A percentile compares a stretch with the other conserved stretches of the same genome.
Conservation (phyloP, 2,113 vertebrate genomes). For the Phoenicopterus ruber region DNA sequence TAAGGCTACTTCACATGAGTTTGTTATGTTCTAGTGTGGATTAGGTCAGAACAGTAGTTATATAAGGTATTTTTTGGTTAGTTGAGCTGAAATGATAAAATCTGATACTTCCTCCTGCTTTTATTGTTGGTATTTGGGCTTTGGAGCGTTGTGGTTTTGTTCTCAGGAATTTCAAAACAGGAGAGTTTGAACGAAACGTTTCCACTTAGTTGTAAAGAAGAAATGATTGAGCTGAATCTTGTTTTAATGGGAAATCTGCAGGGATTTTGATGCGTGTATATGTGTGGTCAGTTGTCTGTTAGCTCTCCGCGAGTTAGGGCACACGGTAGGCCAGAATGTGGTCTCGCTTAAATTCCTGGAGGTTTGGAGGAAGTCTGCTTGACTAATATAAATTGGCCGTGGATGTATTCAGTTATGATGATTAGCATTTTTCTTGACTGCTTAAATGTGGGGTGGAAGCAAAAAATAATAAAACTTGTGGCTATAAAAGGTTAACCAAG, state of each 20-base stretch:
- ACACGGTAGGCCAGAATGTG: not conserved
- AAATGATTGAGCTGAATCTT: not conserved
- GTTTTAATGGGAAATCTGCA: not conserved
- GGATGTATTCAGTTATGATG: not conserved
- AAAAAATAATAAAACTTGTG: not conserved
- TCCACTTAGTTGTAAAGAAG: not conserved
- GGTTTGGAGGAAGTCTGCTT: not conserved
- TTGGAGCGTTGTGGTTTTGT: not conserved
- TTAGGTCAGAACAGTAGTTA: slow-evolving; percentile 5
- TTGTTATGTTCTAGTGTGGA: not conserved
- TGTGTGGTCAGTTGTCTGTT: not conserved
- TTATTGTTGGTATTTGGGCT: not conserved
- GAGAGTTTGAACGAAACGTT: not conserved
- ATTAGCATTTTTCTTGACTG: not conserved
- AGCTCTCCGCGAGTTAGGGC: not conserved
- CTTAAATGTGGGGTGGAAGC: not conserved
- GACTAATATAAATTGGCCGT: not conserved
- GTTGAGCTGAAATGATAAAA: not conserved
- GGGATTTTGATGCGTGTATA: not conserved
- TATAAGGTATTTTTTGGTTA: not conserved
- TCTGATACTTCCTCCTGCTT: not conserved
- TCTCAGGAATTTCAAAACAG: not conserved
- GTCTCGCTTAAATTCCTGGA: not conserved
- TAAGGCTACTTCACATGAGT: not conserved
- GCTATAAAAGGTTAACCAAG: not conserved